These are phyloP conservation scores for Strigamia transsilvanica DNA, from an alignment of 2,888 invertebrate species.

Conservation along the genomic window DNA sequence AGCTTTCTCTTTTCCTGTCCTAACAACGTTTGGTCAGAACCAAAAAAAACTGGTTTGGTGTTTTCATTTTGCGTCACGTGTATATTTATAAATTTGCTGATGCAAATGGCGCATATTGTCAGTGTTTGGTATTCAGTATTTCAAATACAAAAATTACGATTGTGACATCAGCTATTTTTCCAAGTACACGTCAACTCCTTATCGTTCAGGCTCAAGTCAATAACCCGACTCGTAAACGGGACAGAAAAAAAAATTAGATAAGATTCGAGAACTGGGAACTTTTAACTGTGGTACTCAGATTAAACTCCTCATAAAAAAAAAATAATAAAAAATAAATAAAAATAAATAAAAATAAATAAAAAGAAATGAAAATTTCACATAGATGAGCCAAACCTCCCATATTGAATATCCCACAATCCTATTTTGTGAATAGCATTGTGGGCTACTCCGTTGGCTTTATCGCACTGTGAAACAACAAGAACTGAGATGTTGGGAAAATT, in stretches of 20 bases:
- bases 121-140: not conserved
- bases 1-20: not conserved
- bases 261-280: not conserved
- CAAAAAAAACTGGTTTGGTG: not conserved
- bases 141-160: not conserved
- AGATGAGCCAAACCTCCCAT: too few relatives aligned
- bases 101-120: not conserved
- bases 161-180: constrained; percentile 28
- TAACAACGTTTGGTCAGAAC: not conserved
- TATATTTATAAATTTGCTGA: not conserved
- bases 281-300: not conserved
- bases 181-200: constrained; percentile 21
- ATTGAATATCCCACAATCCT: too few relatives aligned
- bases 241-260: constrained; percentile 12
- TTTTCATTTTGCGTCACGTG: not conserved
- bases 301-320: too few relatives aligned
- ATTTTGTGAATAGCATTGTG: too few relatives aligned
- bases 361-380: too few relatives aligned
- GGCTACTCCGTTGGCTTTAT: too few relatives aligned
- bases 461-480: too few relatives aligned
- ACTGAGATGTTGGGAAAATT: too few relatives aligned
- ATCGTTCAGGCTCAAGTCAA: constrained; percentile 3
- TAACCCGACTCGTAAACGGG: constrained; percentile 14
- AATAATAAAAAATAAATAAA: not conserved
- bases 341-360: not conserved